Percentiles rank a stretch among this genome's conserved stretches.
Conservation (phyloP, 2,797 vertebrate genomes). For the Channa striata region DNA sequence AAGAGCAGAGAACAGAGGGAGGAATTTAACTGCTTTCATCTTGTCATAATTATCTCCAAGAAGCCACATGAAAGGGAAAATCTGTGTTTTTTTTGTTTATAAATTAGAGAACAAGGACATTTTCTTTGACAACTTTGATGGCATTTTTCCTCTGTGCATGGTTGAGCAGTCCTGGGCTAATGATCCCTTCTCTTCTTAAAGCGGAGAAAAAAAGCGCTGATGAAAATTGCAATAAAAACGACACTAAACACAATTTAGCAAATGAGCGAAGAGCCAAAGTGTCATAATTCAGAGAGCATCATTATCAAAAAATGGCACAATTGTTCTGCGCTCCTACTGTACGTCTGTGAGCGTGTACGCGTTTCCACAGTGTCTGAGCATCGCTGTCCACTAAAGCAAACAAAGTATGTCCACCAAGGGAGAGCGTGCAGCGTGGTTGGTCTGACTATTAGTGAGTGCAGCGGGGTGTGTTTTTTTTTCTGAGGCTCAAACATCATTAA, state of each 20-base stretch:
- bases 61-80: conserved; percentile 85
- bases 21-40: conserved; percentile 87
- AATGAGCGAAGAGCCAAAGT: conserved; percentile 71
- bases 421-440: conserved; percentile 3
- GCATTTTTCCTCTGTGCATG: conserved; percentile 80
- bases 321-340: conserved; percentile 41
- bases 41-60: conserved; percentile 88
- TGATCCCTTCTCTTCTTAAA: conserved; percentile 79
- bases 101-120: conserved; percentile 86
- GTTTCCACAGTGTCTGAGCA: conserved; percentile 9
- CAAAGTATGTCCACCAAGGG: conserved; percentile 21
- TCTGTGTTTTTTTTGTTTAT: conserved; percentile 86
- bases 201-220: conserved; percentile 61
- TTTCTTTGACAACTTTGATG: conserved; percentile 85
- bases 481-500: conserved; percentile 69
- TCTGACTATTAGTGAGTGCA: conserved; percentile 49
- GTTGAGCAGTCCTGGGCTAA: conserved; percentile 80
- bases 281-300: conserved; percentile 75
- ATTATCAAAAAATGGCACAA: conserved; percentile 64
- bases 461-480: conserved; percentile 48
- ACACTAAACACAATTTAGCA: conserved; percentile 82
- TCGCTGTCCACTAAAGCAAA: conserved; percentile 12
- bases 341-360: conserved; percentile 35
- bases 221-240: conserved; percentile 81
- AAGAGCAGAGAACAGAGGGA: conserved; percentile 84